Evolutionary conservation across 2,797 vertebrate genomes (phyloP).

Genomic region (Macropus fuliginosus): DNA sequence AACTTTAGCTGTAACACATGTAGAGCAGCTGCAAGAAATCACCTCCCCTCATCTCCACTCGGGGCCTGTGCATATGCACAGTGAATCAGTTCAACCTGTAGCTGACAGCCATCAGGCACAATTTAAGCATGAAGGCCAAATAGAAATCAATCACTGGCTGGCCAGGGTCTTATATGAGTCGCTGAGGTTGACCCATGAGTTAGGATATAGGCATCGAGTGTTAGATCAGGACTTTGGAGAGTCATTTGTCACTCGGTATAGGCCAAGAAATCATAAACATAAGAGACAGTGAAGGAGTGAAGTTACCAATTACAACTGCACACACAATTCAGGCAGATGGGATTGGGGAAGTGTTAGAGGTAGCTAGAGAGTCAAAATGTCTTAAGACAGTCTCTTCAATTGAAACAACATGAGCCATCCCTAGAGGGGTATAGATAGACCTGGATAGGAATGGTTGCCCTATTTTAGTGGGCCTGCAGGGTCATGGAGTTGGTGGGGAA

Average conservation of each 20-base stretch:
- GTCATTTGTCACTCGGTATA: conserved; percentile 79
- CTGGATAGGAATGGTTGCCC: neutral
- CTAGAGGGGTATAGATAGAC: conserved; percentile 29
- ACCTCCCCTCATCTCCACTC: neutral
- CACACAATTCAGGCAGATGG: conserved; percentile 53
- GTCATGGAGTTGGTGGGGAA: neutral
- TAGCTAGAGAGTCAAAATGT: conserved; percentile 52
- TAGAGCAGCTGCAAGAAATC: neutral
- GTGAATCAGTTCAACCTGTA: conserved; percentile 52
- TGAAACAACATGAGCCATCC: conserved; percentile 38
- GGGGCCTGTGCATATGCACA: neutral
- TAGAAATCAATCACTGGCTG: conserved; percentile 78
- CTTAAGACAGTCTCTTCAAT: conserved; percentile 45
- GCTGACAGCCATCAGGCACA: neutral
- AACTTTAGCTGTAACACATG: neutral
- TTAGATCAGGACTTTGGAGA: conserved; percentile 73
- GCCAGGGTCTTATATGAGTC: conserved; percentile 66
- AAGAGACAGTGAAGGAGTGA: conserved; percentile 71
- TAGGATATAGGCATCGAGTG: conserved; percentile 72
- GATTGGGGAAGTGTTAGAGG: conserved; percentile 63
- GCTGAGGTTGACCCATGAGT: conserved; percentile 65
- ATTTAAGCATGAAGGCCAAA: conserved; percentile 66
- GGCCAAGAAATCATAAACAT: conserved; percentile 78
- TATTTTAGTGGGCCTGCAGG: conserved; percentile 3
- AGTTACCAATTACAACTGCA: conserved; percentile 74